These are phyloP conservation scores for Asarcornis scutulata DNA, from an alignment of 2,113 vertebrate species.

Conservation along the genomic window DNA sequence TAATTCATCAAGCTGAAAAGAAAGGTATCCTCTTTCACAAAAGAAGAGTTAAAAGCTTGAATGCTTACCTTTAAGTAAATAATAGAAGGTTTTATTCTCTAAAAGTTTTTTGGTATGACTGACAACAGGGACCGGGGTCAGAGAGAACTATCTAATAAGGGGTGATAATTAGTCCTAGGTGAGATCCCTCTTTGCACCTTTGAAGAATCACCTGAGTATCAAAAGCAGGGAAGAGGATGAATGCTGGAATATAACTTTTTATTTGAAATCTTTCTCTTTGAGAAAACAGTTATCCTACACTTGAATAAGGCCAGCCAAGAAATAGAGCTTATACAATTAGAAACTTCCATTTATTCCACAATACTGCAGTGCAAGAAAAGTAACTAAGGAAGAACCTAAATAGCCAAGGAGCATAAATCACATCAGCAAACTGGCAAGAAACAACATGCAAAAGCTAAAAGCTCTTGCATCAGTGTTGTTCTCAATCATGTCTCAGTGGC, in stretches of 20 bases:
- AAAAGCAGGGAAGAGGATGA: not conserved
- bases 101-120: not conserved
- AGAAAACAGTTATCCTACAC: not conserved
- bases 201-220: not conserved
- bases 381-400: not conserved
- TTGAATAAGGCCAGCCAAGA: not conserved
- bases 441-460: not conserved
- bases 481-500: not conserved
- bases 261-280: not conserved
- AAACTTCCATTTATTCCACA: not conserved
- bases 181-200: not conserved
- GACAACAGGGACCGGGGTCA: rapidly evolving
- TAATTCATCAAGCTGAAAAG: not conserved
- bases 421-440: not conserved
- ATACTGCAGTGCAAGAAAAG: not conserved
- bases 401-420: not conserved
- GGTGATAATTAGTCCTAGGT: not conserved
- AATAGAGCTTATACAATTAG: not conserved
- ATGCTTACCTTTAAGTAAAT: not conserved
- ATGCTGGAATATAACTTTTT: not conserved
- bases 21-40: not conserved
- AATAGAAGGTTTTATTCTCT: not conserved
- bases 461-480: not conserved
- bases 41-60: not conserved
- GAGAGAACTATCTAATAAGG: not conserved